phyloP scores from a whole-genome alignment of 2,888 invertebrate species.

The Eristalinus sepulchralis region DNA sequence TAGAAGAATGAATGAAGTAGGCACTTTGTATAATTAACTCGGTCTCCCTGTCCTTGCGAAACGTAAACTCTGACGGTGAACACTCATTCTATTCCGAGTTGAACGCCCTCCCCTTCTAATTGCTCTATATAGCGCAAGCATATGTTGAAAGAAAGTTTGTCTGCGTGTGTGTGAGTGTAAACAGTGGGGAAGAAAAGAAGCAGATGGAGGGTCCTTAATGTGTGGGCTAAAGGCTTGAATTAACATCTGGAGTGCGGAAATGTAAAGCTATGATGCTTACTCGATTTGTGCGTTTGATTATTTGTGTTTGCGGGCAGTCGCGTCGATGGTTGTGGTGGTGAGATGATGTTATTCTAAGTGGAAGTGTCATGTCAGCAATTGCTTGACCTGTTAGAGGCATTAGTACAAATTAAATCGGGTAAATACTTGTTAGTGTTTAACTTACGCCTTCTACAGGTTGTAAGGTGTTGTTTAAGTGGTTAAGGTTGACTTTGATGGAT shows the following conservation, averaged over 20 bases:
- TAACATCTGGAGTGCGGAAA: constrained; percentile 67
- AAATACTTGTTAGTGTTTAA: background rate
- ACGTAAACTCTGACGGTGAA: background rate
- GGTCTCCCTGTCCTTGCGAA: background rate
- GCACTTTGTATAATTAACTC: background rate
- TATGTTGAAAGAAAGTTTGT: background rate
- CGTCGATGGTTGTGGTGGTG: background rate
- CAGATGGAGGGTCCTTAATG: constrained; percentile 40
- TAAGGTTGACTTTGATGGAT: too few relatives aligned
- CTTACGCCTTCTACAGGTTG: too few relatives aligned
- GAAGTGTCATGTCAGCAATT: background rate
- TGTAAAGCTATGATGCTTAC: constrained; percentile 57
- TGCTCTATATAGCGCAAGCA: background rate
- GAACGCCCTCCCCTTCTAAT: background rate
- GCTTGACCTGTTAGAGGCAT: background rate
- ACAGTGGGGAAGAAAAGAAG: background rate
- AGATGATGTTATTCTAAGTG: background rate
- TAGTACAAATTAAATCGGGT: background rate
- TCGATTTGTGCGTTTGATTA: constrained; percentile 60
- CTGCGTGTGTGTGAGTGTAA: background rate
- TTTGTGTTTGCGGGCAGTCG: constrained; percentile 6
- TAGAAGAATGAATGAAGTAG: background rate
- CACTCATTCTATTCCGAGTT: background rate
- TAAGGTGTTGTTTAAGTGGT: too few relatives aligned
- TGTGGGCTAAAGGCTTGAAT: constrained; percentile 56